Percentiles rank a stretch among this genome's conserved stretches.
phyloP scores from a whole-genome alignment of 1,140 invertebrate species.

The Bombus ignitus region DNA sequence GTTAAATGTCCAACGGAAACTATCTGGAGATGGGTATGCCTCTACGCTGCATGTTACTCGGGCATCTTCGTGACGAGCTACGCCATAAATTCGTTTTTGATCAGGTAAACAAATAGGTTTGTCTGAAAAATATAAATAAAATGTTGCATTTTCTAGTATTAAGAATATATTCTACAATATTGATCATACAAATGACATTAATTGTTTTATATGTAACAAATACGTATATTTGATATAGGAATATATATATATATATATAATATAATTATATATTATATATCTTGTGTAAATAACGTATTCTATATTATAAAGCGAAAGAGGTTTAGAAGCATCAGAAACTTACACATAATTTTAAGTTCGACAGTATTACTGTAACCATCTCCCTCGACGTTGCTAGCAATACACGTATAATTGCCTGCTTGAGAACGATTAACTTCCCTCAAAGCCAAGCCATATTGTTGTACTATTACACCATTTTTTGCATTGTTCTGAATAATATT shows the following conservation, averaged over 20 bases:
- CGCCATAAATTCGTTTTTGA: conserved; percentile 92
- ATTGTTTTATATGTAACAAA: too few species aligned
- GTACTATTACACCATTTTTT: conserved; percentile 91
- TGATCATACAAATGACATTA: background rate
- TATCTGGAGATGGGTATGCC: conserved; percentile 91
- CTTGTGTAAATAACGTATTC: too few species aligned
- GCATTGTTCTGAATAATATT: conserved; percentile 91
- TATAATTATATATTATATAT: too few species aligned
- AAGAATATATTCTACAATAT: too few species aligned
- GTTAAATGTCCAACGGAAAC: conserved; percentile 95
- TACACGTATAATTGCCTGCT: conserved; percentile 93
- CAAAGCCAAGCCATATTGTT: conserved; percentile 90
- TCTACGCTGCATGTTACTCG: conserved; percentile 93
- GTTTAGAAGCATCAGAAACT: conserved; percentile 82
- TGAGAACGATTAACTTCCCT: conserved; percentile 90
- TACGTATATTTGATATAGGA: too few species aligned
- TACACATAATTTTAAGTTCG: conserved; percentile 94
- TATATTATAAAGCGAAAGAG: background rate
- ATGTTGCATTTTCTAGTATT: background rate
- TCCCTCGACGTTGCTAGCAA: conserved; percentile 94
- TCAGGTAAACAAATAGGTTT: conserved; percentile 91
- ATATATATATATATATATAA: too few species aligned
- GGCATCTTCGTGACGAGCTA: conserved; percentile 91
- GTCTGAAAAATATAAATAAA: conserved; percentile 84
- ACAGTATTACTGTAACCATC: conserved; percentile 92